These are phyloP conservation scores for Ectropis crepuscularia DNA, from an alignment of 2,888 invertebrate genomes.

Conservation along the genomic window DNA sequence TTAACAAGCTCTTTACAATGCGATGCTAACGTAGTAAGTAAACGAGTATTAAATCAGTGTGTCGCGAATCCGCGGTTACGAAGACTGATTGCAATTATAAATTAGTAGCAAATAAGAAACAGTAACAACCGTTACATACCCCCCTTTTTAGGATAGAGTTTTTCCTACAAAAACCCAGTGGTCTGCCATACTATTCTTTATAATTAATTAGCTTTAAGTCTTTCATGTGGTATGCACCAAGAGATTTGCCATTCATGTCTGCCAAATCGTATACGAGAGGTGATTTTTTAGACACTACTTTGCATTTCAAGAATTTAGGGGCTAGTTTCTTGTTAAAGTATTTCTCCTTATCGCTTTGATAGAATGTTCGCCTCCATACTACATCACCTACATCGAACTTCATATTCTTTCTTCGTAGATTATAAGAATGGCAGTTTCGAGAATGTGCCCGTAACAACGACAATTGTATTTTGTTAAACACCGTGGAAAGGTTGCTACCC, in stretches of 20 bases:
- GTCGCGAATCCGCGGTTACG: too few relatives aligned
- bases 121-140: too few relatives aligned
- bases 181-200: not conserved
- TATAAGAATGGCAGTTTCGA: slow-evolving; percentile 30
- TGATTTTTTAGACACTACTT: slow-evolving; percentile 30
- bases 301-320: slow-evolving; percentile 38
- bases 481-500: slow-evolving; percentile 1
- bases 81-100: too few relatives aligned
- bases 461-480: slow-evolving; percentile 34
- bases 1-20: slow-evolving; percentile 25
- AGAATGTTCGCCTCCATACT: slow-evolving; percentile 29
- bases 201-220: slow-evolving; percentile 24
- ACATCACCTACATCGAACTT: slow-evolving; percentile 40
- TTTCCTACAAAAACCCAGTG: too few relatives aligned
- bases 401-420: slow-evolving; percentile 30
- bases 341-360: slow-evolving; percentile 38
- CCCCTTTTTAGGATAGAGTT: too few relatives aligned
- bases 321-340: slow-evolving; percentile 41
- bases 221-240: slow-evolving; percentile 39
- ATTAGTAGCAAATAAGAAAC: too few relatives aligned
- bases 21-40: slow-evolving; percentile 33
- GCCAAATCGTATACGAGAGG: slow-evolving; percentile 36
- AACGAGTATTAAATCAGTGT: slow-evolving; percentile 39
- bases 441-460: slow-evolving; percentile 26
- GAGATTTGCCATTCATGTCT: slow-evolving; percentile 31